Percentiles rank a stretch among this genome's conserved stretches.
Conservation (phyloP, 53 echinoderm and acorn worm species). For the Actinopyga echinites region DNA sequence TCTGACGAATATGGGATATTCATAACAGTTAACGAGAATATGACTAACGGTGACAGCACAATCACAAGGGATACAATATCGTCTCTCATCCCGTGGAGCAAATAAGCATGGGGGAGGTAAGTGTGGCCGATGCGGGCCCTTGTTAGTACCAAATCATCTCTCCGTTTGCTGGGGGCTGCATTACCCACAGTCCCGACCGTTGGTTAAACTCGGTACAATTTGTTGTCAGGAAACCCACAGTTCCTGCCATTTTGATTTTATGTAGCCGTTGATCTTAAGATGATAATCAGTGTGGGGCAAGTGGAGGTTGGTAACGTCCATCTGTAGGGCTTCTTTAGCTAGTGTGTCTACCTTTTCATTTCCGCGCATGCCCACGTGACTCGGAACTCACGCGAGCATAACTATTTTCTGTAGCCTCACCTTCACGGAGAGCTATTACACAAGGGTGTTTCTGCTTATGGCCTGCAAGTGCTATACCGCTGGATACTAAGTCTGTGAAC, state of each 20-base stretch:
- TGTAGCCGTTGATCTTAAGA: neutral
- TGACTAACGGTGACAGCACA: conserved; percentile 20
- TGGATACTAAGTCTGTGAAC: too few relatives aligned
- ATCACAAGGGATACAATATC: neutral
- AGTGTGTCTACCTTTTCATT: neutral
- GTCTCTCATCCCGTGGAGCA: too few relatives aligned
- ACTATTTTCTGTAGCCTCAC: neutral
- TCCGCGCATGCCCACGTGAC: neutral
- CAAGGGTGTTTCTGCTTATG: neutral
- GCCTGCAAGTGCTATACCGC: too few relatives aligned
- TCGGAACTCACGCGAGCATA: neutral
- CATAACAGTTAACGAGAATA: conserved; percentile 1
- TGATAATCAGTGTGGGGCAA: neutral
- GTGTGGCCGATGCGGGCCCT: too few relatives aligned
- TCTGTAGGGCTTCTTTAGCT: neutral
- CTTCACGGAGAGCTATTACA: neutral
- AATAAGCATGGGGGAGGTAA: too few relatives aligned
- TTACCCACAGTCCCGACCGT: too few relatives aligned
- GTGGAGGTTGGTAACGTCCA: neutral
- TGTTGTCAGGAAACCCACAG: too few relatives aligned
- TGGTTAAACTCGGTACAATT: too few relatives aligned
- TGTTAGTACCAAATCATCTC: too few relatives aligned
- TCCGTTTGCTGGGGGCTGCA: too few relatives aligned
- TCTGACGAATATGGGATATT: neutral
- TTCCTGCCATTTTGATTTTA: too few relatives aligned